These are phyloP conservation scores for human DNA, from an alignment of 2,113 vertebrate genomes.

Conservation along the genomic window GRCh38 chr14:75202501-75203000, in stretches of 20 bases:
- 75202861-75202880: background rate
- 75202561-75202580: background rate
- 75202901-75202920: background rate
- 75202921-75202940: background rate
- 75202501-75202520: background rate
- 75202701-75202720: background rate
- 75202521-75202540: background rate
- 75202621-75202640: background rate
- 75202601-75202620: background rate
- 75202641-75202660: background rate
- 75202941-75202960: background rate
- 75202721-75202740: constrained; percentile 47
- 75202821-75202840: background rate
- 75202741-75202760: constrained; percentile 43
- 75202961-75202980: background rate
- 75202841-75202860: background rate
- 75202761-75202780: constrained; percentile 45
- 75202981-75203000: background rate
- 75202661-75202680: constrained; percentile 14
- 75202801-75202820: background rate
- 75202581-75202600: background rate
- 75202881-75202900: background rate
- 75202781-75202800: constrained; percentile 39
- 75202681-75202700: background rate
- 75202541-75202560: background rate